phyloP scores from a whole-genome alignment of 2,113 vertebrate species.

The Grantiella picta region DNA sequence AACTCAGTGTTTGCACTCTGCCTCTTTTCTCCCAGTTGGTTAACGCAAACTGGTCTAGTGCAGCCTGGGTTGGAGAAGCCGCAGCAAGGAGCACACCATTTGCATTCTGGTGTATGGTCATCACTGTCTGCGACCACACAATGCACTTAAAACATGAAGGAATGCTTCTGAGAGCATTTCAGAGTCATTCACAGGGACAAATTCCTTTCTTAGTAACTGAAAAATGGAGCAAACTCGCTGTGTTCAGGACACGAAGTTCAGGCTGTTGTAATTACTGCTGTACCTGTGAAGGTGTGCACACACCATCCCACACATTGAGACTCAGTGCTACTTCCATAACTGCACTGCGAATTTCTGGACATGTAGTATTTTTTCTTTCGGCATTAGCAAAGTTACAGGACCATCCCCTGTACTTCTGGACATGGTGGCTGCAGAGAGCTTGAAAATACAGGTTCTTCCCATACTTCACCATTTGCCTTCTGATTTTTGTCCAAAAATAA shows the following conservation, averaged over 20 bases:
- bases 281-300: not conserved
- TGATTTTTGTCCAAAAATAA: not conserved
- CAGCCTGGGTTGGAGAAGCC: not conserved
- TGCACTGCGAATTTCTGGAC: not conserved
- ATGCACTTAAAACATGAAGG: not conserved
- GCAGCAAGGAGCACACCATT: not conserved
- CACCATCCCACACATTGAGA: not conserved
- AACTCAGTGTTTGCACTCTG: not conserved
- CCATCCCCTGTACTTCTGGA: not conserved
- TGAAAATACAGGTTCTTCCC: not conserved
- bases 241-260: not conserved
- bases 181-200: not conserved
- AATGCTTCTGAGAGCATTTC: not conserved
- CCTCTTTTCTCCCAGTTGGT: not conserved
- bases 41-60: not conserved
- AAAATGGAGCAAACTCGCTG: not conserved
- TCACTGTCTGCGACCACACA: rapidly evolving
- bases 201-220: conserved; percentile 15
- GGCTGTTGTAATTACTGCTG: not conserved
- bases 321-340: not conserved
- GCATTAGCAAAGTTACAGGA: not conserved
- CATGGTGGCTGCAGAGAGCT: not conserved
- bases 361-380: not conserved
- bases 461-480: not conserved
- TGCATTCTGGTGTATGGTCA: not conserved